Base-by-base conservation (phyloP, 2,797 vertebrate species). In the Channa striata region DNA sequence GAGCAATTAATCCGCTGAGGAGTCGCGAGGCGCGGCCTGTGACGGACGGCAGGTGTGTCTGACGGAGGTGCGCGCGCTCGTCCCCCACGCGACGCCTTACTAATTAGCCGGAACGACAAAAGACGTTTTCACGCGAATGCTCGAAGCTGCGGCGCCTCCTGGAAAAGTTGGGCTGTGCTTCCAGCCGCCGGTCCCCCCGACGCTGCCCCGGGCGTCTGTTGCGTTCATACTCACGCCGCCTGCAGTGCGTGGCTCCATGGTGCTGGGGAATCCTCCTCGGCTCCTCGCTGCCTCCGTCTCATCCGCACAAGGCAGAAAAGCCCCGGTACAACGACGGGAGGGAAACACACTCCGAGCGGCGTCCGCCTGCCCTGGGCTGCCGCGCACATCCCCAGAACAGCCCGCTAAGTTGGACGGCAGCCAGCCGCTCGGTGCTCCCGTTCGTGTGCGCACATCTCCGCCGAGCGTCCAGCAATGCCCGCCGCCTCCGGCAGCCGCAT, bases 221-320 rank as follows among this genome's bases (percentile, higher is more conserved):
- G 78, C 81, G 71, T 83, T 81, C 4, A 53, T 86, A 92, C 92
- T 93, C 91, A 91, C 91, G 76, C 77, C 81, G 91, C 71, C 91
- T 92, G 92, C 91, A 91, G 19, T 91, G 91, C 89, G 85, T 69
- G 91, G 88, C 85, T 93, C 90, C 91, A 86, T 81, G 12, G 69
- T 79, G 86, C 82, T 65, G 90, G 90, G 87, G 88, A 84, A 84
- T 89, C 88, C 85, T 83, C n/a, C 62, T 44, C 53, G 74, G 80
- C 51, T 75, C 34, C 67, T 68, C 61, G 81, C 79, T 82, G 80
- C 65, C 77, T 79, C 69, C 71, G 25, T 66, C 66, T 53, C 59
- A 59, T 44, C 40, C 33, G 19, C 11, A 69, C 61, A 68, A 77
- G 33, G 59, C 43, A 71, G 66, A 77, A 80, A 86, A 75, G 68